Evolutionary conservation across 2,113 vertebrate species (phyloP).

Genomic region (Apus apus): DNA sequence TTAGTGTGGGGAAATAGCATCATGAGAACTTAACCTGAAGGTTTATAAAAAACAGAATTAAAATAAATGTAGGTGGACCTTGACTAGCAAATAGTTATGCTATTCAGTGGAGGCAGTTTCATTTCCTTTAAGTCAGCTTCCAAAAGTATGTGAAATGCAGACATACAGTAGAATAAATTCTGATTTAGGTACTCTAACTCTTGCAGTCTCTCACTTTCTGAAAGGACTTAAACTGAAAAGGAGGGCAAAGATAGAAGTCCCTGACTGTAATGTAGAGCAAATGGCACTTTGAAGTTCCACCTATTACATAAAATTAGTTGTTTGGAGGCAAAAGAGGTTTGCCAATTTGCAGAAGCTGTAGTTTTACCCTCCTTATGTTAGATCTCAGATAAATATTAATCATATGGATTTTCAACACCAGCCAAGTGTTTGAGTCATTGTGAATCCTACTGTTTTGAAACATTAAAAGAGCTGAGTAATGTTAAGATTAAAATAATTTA

Average conservation of each 20-base stretch:
- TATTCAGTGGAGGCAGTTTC: neutral
- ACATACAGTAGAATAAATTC: neutral
- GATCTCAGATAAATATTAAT: constrained; percentile 35
- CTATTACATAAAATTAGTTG: neutral
- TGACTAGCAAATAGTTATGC: neutral
- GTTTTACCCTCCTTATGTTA: neutral
- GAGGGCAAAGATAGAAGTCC: neutral
- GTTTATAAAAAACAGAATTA: neutral
- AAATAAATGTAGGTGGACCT: neutral
- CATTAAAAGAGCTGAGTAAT: constrained; percentile 39
- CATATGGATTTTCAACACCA: neutral
- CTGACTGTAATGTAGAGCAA: neutral
- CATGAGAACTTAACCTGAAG: neutral
- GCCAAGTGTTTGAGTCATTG: constrained; percentile 43
- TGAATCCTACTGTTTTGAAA: constrained; percentile 28
- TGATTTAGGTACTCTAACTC: neutral
- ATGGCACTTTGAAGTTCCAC: neutral
- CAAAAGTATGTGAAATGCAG: neutral
- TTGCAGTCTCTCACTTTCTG: neutral
- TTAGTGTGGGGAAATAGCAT: neutral
- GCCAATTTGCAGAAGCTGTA: neutral
- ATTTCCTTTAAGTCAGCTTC: neutral
- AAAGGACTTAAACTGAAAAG: neutral
- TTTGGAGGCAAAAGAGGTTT: neutral
- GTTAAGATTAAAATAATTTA: neutral